Evolutionary conservation across 2,888 invertebrate species (phyloP).

Genomic region (Dolichomitus sp.): DNA sequence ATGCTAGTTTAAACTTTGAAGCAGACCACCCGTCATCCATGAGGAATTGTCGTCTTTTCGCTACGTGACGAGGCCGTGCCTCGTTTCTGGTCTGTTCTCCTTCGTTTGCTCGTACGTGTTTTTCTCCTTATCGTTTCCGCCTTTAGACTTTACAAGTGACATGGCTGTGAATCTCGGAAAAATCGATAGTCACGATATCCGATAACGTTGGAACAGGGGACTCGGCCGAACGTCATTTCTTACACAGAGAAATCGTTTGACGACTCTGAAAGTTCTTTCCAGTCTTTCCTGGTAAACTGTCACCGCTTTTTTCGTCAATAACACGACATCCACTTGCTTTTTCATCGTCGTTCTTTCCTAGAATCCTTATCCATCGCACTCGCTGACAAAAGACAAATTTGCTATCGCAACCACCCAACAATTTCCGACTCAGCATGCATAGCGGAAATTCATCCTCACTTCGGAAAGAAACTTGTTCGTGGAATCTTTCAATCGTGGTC

Average conservation of each 20-base stretch:
- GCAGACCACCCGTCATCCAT: neutral
- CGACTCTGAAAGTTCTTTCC: neutral
- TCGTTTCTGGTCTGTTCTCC: neutral
- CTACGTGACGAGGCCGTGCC: neutral
- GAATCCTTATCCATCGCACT: neutral
- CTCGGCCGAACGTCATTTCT: slow-evolving; percentile 1
- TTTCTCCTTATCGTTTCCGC: neutral
- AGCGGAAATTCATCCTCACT: slow-evolving; percentile 1
- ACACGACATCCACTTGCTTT: neutral
- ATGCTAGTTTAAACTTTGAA: neutral
- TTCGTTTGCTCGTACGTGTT: neutral
- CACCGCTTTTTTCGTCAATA: neutral
- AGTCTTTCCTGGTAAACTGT: neutral
- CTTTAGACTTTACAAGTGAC: neutral
- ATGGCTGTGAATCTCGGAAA: neutral
- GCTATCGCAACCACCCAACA: neutral
- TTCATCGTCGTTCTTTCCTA: neutral
- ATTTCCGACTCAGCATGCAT: neutral
- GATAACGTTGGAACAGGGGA: neutral
- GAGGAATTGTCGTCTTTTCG: neutral
- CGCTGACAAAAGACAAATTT: slow-evolving; percentile 7
- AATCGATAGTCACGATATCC: slow-evolving; percentile 1
- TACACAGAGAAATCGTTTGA: neutral
- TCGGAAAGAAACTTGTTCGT: neutral
- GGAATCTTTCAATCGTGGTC: slow-evolving; percentile 15